Percentiles rank a stretch among this genome's conserved stretches.
phyloP scores from a whole-genome alignment of 2,797 vertebrate species.

The Sebastes taczanowskii region DNA sequence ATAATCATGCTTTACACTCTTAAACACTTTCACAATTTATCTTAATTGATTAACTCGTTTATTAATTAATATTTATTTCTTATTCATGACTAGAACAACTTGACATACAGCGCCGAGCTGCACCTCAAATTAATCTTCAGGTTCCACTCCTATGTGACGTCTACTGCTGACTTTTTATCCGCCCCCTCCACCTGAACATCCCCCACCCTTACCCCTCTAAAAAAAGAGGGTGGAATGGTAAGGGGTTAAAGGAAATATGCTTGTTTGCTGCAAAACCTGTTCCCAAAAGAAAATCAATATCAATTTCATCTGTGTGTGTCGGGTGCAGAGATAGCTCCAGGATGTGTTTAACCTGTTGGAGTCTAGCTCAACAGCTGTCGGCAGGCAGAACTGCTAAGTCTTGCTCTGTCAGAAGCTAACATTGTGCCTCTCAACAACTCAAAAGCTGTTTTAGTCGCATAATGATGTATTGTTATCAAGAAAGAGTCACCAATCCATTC shows the following conservation, averaged over 20 bases:
- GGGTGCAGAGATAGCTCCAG: constrained; percentile 23
- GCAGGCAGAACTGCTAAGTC: neutral
- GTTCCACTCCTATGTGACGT: too few species aligned
- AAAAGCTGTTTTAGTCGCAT: neutral
- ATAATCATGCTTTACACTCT: too few species aligned
- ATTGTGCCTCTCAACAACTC: neutral
- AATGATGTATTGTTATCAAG: neutral
- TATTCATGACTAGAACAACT: too few species aligned
- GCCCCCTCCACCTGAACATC: too few species aligned
- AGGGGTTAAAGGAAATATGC: constrained; percentile 17
- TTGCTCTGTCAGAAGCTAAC: neutral
- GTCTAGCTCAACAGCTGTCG: neutral
- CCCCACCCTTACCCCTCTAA: too few species aligned
- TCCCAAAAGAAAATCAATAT: constrained; percentile 47
- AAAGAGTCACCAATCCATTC: neutral
- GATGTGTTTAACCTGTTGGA: constrained; percentile 26
- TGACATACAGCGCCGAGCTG: too few species aligned
- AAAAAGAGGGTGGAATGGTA: too few species aligned
- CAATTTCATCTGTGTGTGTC: constrained; percentile 32
- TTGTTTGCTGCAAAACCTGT: constrained; percentile 27
- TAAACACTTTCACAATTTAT: too few species aligned
- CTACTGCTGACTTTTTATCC: too few species aligned
- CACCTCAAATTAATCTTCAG: too few species aligned
- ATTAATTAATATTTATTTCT: too few species aligned
- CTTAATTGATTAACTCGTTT: too few species aligned